Evolutionary conservation across 2,888 invertebrate genomes (phyloP), one percentile per base, ranked within the genome.

Genomic region (Carabus problematicus): DNA sequence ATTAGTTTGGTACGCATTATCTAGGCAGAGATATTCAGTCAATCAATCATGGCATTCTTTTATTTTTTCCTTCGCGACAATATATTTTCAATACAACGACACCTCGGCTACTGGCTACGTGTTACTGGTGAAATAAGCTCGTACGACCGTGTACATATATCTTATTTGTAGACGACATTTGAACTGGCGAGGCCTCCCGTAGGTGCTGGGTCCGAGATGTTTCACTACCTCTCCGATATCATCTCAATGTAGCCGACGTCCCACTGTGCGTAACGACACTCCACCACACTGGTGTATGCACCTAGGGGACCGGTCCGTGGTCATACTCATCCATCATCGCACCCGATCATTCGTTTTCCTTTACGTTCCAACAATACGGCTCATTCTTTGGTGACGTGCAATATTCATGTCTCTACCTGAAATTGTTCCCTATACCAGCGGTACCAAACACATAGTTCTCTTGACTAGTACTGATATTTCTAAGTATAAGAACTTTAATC

Each of bases 231-330:
- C 16, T 3, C 39, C 41, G 58, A 58, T 58, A 40, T 40, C 58
- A 58, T 58, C 58, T 29, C 29, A 29, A 58, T 12, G 45, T 39
- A 58, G 41, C 12, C 12, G 29, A 29, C 8, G 61, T 45, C 49
- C 39, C 47, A 45, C 61, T 39, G 47, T 8, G 45, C 16, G 47
- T 49, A 47, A 62, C 45, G 47, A 49, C 49, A 62, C 49, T 62
- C 47, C 29, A 29, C 49, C 12, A 47, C 12, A 12, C 49, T 19
- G 29, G 29, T 29, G 29, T 29, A 29, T 29, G 14, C 49, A 62
- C 61, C 61, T 62, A 49, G 61, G 61, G 61, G 61, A 62, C 61
- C 39, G n/a, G 11, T 29, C 47, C 61, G 47, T 62, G 49, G 61
- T 6, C 29, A 52, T 8, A 7, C 16, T 45, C 19, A 60, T 58